Percentiles rank a stretch among this genome's conserved stretches.
Conservation (phyloP, 2,113 vertebrate species). For the Anolis sagrei region DNA sequence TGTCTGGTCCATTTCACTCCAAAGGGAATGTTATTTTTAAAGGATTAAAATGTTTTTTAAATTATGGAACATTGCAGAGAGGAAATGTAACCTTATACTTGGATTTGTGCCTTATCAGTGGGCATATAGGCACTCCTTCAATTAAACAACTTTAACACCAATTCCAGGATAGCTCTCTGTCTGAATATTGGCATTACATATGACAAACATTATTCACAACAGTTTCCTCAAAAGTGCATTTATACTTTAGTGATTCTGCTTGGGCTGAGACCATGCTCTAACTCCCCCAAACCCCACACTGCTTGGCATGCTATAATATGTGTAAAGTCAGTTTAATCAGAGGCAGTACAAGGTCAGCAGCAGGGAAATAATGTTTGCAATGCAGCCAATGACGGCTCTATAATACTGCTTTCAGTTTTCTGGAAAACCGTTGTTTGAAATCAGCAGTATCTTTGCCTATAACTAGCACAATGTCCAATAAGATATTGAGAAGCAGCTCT, state of each 20-base stretch:
- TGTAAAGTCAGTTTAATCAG: neutral
- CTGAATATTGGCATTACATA: neutral
- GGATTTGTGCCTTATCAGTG: neutral
- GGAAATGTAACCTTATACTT: neutral
- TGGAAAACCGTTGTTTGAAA: neutral
- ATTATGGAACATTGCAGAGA: neutral
- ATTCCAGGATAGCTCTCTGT: neutral
- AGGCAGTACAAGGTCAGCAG: neutral
- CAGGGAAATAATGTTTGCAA: too few relatives aligned
- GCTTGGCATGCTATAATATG: neutral
- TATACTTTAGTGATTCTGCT: too few relatives aligned
- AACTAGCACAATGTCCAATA: neutral
- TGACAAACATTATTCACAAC: neutral
- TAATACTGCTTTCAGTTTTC: neutral
- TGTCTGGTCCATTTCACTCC: slow-evolving; percentile 3
- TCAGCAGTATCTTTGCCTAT: neutral
- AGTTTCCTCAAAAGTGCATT: too few relatives aligned
- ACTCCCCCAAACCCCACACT: neutral
- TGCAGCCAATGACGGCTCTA: neutral
- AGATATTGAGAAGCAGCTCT: neutral
- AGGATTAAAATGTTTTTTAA: neutral
- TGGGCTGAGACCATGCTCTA: neutral
- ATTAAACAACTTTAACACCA: neutral
- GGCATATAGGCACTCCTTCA: neutral
- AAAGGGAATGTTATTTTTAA: neutral